Percentiles rank a stretch among this genome's conserved stretches.
These are phyloP conservation scores for Serinus canaria DNA, from an alignment of 2,113 vertebrate species.

Conservation along the genomic window DNA sequence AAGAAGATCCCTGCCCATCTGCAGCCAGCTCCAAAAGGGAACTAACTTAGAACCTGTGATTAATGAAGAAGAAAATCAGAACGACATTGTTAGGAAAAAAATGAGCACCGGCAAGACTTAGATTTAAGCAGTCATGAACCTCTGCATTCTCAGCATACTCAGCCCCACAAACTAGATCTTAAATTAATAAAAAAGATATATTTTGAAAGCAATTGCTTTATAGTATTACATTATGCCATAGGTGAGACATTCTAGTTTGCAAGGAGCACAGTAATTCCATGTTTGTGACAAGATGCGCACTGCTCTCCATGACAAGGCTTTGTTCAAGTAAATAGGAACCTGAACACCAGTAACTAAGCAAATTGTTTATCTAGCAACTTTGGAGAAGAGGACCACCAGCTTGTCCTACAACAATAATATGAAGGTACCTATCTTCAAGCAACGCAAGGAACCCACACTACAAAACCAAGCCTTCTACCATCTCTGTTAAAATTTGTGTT, in stretches of 20 bases:
- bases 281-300: neutral
- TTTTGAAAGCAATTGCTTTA: neutral
- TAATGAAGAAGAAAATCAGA: constrained; percentile 40
- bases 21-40: constrained; percentile 98
- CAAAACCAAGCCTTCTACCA: neutral
- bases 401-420: neutral
- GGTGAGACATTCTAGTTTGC: neutral
- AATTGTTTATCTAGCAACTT: neutral
- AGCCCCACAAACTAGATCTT: neutral
- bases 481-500: neutral
- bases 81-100: constrained; percentile 22
- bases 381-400: neutral
- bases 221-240: neutral
- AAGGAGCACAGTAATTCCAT: neutral
- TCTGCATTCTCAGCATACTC: neutral
- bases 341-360: neutral
- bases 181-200: neutral
- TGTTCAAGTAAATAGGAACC: neutral
- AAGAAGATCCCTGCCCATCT: constrained; percentile 94
- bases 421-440: neutral
- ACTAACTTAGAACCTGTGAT: constrained; percentile 92
- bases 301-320: neutral
- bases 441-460: neutral
- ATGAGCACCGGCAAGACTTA: neutral
- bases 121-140: neutral